Percentiles rank a stretch among this genome's conserved stretches.
Conservation (phyloP, 2,888 invertebrate species). For the Dioctria rufipes region DNA sequence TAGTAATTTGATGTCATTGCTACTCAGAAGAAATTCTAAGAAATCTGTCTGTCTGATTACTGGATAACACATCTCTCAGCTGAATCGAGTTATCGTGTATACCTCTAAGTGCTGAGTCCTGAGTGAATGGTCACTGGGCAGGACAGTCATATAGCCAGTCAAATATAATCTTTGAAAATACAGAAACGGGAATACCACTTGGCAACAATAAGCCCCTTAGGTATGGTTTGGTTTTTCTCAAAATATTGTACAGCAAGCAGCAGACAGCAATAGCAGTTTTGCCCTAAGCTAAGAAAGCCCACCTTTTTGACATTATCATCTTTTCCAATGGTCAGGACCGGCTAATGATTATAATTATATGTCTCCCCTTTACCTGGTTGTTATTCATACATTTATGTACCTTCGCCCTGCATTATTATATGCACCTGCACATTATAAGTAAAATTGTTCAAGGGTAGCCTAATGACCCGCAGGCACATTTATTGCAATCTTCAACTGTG, state of each 20-base stretch:
- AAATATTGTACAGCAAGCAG: not conserved
- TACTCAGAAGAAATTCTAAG: constrained; percentile 20
- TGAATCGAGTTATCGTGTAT: too few species aligned
- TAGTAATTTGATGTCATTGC: constrained; percentile 43
- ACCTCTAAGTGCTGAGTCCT: too few species aligned
- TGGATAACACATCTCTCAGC: constrained; percentile 29
- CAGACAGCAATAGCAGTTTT: too few species aligned
- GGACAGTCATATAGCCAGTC: too few species aligned
- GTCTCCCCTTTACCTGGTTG: not conserved
- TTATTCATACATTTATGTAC: too few species aligned
- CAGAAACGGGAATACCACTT: too few species aligned
- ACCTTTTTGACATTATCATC: constrained; percentile 13
- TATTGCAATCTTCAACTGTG: not conserved
- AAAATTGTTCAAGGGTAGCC: not conserved
- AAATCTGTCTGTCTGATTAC: constrained; percentile 42
- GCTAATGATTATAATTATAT: constrained; percentile 29
- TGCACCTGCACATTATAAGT: not conserved
- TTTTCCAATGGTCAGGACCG: not conserved
- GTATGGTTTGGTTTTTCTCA: not conserved
- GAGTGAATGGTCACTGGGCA: not conserved
- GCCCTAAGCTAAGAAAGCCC: too few species aligned
- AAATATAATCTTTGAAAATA: too few species aligned
- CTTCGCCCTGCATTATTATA: not conserved
- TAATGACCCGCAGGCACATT: constrained; percentile 2
- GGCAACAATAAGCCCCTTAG: too few species aligned